Conservation (phyloP, 2,113 vertebrate genomes). For the Lepus timidus region DNA sequence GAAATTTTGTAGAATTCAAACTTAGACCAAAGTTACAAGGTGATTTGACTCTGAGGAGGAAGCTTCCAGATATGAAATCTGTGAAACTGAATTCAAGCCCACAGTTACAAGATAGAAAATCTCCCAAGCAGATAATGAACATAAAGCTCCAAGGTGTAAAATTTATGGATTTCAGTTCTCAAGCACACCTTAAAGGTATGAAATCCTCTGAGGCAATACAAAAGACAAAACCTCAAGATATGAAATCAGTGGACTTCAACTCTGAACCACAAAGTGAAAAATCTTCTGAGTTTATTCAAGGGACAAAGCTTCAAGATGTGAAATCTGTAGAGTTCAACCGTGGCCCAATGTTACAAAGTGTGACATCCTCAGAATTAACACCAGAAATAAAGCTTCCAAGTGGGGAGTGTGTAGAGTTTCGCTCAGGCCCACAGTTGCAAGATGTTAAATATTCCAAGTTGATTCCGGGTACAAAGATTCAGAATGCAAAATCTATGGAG, state of each 20-base stretch:
- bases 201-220: slow-evolving; percentile 36
- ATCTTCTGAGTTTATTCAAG: slow-evolving; percentile 32
- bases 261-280: slow-evolving; percentile 49
- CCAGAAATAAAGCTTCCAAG: slow-evolving; percentile 10
- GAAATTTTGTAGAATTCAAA: slow-evolving; percentile 37
- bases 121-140: slow-evolving; percentile 47
- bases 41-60: not conserved
- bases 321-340: slow-evolving; percentile 6
- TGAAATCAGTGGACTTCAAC: not conserved
- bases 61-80: slow-evolving; percentile 32
- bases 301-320: slow-evolving; percentile 45
- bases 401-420: slow-evolving; percentile 1
- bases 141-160: slow-evolving; percentile 52
- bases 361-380: slow-evolving; percentile 16
- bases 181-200: slow-evolving; percentile 26
- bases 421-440: slow-evolving; percentile 19
- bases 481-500: slow-evolving; percentile 42
- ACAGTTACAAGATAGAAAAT: slow-evolving; percentile 44
- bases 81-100: not conserved
- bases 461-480: not conserved
- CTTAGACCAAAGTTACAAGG: slow-evolving; percentile 48
- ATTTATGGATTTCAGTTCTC: not conserved
- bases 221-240: slow-evolving; percentile 19
- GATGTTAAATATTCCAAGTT: slow-evolving; percentile 35
- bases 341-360: not conserved